Evolutionary conservation across 2,113 vertebrate genomes (phyloP), one percentile per base, ranked within the genome.

Genomic region (Paramormyrops kingsleyae): DNA sequence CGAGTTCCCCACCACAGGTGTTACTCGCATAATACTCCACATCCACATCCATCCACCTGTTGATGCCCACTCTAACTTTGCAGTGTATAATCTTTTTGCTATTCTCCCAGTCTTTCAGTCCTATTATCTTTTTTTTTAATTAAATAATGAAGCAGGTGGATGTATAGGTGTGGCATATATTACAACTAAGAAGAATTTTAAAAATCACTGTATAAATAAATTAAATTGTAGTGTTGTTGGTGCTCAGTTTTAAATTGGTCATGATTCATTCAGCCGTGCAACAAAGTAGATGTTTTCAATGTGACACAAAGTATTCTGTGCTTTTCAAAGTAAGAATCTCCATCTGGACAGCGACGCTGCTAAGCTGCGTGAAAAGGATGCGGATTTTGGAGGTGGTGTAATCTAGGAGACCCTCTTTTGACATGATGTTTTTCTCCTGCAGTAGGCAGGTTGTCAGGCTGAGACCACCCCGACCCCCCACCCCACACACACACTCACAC

Each of bases 381-480:
- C 52, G 62, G 17, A 24, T 53, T 27, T 52, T 27, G 39, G 27
- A 24, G 44, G 31, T 74, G 21, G 66, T 56, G 84, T 53, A 35
- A 70, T 12, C 35, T 53, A 35, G 35, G 88, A 50, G 46, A 89
- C 39, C n/a, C 62, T 31, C 27, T 31, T 70, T 27, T 70, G 62
- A 70, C 27, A 87, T 35, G 91, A 90, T 88, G 90, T 91, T 93
- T 92, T 92, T 92, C 89, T 92, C 47, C 91, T 93, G 91, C 93
- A 88, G 93, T 93, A 88, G 91, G 83, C 12, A 87, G 90, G 91
- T 74, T 93, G 59, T 94, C 92, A 93, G 92, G 90, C 91, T 94
- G 93, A 94, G 88, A 62, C 7, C 62, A 13, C 53, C 53, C 17
- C 52, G 17, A 5, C 21, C 21, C 53, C 53, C 53, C 5, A 4